Conservation (phyloP, 2,797 vertebrate genomes). For the Sebastes taczanowskii region DNA sequence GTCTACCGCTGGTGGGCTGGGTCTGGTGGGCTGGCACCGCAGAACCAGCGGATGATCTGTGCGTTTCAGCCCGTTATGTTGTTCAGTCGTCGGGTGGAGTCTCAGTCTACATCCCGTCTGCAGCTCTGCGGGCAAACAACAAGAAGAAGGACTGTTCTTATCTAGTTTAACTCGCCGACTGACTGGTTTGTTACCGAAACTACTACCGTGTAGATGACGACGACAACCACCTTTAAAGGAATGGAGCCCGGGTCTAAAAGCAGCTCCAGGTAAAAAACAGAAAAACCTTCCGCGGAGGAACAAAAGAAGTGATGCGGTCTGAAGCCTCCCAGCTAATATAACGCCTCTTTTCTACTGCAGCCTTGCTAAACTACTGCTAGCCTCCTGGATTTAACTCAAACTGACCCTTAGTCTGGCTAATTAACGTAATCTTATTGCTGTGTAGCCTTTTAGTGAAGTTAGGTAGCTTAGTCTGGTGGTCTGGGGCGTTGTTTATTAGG, state of each 20-base stretch:
- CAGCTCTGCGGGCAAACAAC: slow-evolving; percentile 58
- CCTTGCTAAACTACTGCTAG: too few species aligned
- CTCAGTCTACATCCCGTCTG: slow-evolving; percentile 77
- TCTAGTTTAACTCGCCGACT: slow-evolving; percentile 51
- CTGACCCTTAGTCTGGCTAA: too few species aligned
- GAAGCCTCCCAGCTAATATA: slow-evolving; percentile 41
- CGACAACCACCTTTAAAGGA: slow-evolving; percentile 83
- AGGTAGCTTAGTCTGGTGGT: too few species aligned
- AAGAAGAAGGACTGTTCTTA: slow-evolving; percentile 14
- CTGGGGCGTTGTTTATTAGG: too few species aligned
- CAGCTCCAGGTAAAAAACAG: slow-evolving; percentile 83
- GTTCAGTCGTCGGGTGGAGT: slow-evolving; percentile 84
- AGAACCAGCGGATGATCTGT: slow-evolving; percentile 64
- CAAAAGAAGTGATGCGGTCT: slow-evolving; percentile 82
- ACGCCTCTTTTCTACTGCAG: slow-evolving; percentile 28
- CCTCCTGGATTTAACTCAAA: too few species aligned
- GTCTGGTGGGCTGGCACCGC: slow-evolving; percentile 68
- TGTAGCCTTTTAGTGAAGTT: too few species aligned
- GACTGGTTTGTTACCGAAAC: slow-evolving; percentile 26
- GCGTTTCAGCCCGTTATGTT: slow-evolving; percentile 41
- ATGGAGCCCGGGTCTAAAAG: slow-evolving; percentile 84
- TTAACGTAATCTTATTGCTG: too few species aligned
- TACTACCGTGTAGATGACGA: slow-evolving; percentile 75
- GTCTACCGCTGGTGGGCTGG: slow-evolving; percentile 58
- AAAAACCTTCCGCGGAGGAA: slow-evolving; percentile 61